A percentile compares a stretch with the other conserved stretches of the same genome.
These are phyloP conservation scores for Nomada lathburiana DNA, from an alignment of 2,888 invertebrate species.

Conservation along the genomic window DNA sequence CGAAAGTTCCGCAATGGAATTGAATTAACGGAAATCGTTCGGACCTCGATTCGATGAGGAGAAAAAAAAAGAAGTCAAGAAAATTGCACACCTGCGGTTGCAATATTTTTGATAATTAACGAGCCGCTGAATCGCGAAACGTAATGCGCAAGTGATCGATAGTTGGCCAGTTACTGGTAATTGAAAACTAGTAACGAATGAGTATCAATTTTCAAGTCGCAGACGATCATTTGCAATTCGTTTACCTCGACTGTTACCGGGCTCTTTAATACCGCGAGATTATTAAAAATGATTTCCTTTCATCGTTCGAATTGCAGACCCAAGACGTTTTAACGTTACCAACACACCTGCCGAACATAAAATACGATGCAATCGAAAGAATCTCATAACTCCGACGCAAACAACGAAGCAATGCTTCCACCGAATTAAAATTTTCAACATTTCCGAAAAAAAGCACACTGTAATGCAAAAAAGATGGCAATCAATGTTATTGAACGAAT, in stretches of 20 bases:
- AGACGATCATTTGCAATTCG: background rate
- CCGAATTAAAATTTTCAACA: too few relatives aligned
- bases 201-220: background rate
- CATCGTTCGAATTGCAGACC: too few relatives aligned
- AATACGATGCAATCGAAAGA: too few relatives aligned
- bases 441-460: too few relatives aligned
- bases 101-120: background rate
- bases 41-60: background rate
- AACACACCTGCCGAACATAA: too few relatives aligned
- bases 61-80: background rate
- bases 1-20: background rate
- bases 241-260: rapidly evolving
- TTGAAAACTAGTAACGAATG: background rate
- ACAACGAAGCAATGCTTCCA: too few relatives aligned
- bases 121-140: background rate
- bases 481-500: too few relatives aligned
- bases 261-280: too few relatives aligned
- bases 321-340: too few relatives aligned
- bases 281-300: too few relatives aligned
- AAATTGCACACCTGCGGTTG: background rate
- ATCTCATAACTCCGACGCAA: too few relatives aligned
- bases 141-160: background rate
- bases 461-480: too few relatives aligned
- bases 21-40: background rate
- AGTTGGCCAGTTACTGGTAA: background rate